Evolutionary conservation across 2,113 vertebrate genomes (phyloP).

Genomic region (Macquaria ambigua): DNA sequence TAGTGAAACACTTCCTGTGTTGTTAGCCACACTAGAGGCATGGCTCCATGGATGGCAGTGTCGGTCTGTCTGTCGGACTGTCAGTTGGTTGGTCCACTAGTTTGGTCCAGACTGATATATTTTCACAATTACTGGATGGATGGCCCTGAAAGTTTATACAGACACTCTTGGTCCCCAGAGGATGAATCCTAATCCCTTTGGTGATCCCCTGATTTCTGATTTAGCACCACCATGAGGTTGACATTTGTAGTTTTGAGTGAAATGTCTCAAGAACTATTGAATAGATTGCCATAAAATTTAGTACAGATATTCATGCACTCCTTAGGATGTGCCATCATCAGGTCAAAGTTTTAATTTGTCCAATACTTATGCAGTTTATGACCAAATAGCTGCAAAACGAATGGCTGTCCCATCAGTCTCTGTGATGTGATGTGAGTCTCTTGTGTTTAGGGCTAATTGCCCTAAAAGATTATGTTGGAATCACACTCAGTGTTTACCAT

Average conservation of each 20-base stretch:
- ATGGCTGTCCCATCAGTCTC: not conserved
- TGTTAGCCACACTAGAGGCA: not conserved
- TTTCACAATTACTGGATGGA: not conserved
- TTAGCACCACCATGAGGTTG: not conserved
- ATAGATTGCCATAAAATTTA: not conserved
- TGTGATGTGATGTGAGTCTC: too few species aligned
- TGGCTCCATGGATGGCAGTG: not conserved
- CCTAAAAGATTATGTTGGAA: not conserved
- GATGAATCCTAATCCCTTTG: not conserved
- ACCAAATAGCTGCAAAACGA: not conserved
- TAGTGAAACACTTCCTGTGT: not conserved
- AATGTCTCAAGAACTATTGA: too few species aligned
- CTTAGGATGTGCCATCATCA: not conserved
- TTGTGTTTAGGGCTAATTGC: too few species aligned
- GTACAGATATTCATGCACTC: too few species aligned
- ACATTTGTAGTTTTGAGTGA: not conserved
- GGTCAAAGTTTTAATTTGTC: not conserved
- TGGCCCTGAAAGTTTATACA: too few species aligned
- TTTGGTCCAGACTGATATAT: not conserved
- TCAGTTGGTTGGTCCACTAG: not conserved
- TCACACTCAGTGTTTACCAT: not conserved
- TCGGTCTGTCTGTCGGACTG: not conserved
- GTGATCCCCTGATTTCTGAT: not conserved
- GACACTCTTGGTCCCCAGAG: not conserved
- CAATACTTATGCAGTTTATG: not conserved